These are phyloP conservation scores for Polietes domitor DNA, from an alignment of 2,888 invertebrate genomes.

Conservation along the genomic window DNA sequence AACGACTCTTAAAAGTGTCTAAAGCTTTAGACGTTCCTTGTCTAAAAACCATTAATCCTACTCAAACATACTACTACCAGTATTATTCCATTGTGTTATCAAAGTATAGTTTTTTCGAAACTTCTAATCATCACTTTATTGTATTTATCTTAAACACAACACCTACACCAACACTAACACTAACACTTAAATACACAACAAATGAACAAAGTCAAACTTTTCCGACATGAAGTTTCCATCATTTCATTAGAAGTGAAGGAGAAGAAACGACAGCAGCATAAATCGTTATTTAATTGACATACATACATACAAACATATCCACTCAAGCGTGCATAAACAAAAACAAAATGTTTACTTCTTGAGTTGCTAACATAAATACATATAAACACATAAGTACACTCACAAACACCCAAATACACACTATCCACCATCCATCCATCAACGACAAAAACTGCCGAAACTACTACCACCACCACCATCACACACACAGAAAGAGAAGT, in stretches of 20 bases:
- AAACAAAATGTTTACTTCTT: slow-evolving; percentile 27
- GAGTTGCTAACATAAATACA: slow-evolving; percentile 1
- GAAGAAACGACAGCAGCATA: slow-evolving; percentile 6
- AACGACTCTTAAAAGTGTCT: too few relatives aligned
- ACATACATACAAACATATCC: slow-evolving; percentile 45
- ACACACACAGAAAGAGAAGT: not conserved
- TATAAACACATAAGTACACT: not conserved
- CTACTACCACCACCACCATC: not conserved
- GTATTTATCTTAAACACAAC: not conserved
- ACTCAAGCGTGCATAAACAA: slow-evolving; percentile 54
- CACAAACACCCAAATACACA: not conserved
- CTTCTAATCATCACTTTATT: not conserved
- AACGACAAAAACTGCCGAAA: not conserved
- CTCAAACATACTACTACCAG: too few relatives aligned
- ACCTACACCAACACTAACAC: too few relatives aligned
- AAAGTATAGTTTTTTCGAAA: too few relatives aligned
- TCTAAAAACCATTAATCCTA: too few relatives aligned
- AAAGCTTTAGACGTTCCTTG: too few relatives aligned
- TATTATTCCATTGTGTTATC: too few relatives aligned
- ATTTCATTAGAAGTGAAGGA: not conserved
- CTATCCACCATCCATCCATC: slow-evolving; percentile 8
- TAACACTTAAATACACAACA: not conserved
- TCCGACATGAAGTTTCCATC: not conserved
- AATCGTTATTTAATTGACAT: slow-evolving; percentile 24
- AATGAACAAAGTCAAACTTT: slow-evolving; percentile 6